Base-by-base conservation (phyloP, 2,797 vertebrate species). In the Merluccius polli region DNA sequence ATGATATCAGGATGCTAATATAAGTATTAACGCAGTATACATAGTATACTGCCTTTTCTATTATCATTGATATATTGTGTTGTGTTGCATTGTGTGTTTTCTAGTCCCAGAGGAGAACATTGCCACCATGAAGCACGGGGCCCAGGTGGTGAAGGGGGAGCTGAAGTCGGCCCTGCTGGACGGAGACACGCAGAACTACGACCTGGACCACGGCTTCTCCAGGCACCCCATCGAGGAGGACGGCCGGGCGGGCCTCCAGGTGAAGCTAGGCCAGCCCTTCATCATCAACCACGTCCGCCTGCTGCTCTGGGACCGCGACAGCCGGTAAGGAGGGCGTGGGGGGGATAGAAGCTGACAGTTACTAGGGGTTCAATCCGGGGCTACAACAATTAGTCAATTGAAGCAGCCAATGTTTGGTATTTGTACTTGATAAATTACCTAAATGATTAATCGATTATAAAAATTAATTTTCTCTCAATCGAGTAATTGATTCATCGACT, bases 121-220 rank as follows among this genome's bases (percentile, higher is more conserved):
- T 35, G 98, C 98, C 81, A 98, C 97, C 21, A 98, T 99, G 97
- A 99, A 98, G 83, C 94, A 97, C 4, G 97, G 98, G 6, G 97
- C 97, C 1, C 97, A 98, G 87, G 97, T 99, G 81, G 95, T 98
- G 30, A 98, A 98, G 87, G 98, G 98, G 0, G 98, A 99, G 88
- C 92, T 99, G 85, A 99, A 98, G 88, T 97, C 98, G 0, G 96
- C 97, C 8, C 93, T 99, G 32, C 87, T 99, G 83, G 98, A 99
- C 67, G 98, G 98, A 31, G 98, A 99, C 90, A 98, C 97, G 5
- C 97, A 98, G 90, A 99, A 99, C 91, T 99, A 99, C 2, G 98
- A 99, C 86, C 92, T 99, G 89, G 98, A 99, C 88, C 98, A 98
- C 24, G 98, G 98, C n/a, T 99, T 99, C 92, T 97, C 97, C 77